Percentiles rank a stretch among this genome's conserved stretches.
phyloP scores from a whole-genome alignment of 1,140 invertebrate species.

The Thaumatotibia leucotreta region DNA sequence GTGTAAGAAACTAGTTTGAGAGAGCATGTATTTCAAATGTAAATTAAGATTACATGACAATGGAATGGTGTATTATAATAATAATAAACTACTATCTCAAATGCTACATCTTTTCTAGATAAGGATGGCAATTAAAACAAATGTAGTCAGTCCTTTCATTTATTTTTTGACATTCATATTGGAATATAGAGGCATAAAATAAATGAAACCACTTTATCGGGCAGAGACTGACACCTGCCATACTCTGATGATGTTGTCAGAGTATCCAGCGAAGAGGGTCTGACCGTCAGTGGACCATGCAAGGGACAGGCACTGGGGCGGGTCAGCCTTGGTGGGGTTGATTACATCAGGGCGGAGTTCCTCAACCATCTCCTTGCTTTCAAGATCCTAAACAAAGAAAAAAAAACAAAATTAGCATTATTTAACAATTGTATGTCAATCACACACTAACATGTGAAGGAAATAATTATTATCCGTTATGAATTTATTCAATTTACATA shows the following conservation, averaged over 20 bases:
- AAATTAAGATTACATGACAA: neutral
- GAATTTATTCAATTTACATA: no score
- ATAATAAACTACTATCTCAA: neutral
- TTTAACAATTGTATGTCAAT: no score
- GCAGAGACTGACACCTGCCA: conserved; percentile 96
- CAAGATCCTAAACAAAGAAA: conserved; percentile 87
- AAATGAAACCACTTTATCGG: conserved; percentile 77
- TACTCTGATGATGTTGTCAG: conserved; percentile 98
- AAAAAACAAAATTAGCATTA: no score
- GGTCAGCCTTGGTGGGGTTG: conserved; percentile 86
- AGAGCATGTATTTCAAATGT: neutral
- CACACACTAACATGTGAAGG: no score
- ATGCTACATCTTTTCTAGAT: neutral
- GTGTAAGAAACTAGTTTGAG: neutral
- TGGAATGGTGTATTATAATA: no score
- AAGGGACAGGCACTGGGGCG: conserved; percentile 97
- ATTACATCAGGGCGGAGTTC: conserved; percentile 97
- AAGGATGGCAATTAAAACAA: neutral
- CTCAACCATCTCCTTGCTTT: conserved; percentile 99
- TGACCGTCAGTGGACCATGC: conserved; percentile 99
- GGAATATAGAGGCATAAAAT: conserved; percentile 55
- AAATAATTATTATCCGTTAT: no score
- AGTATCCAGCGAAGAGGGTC: conserved; percentile 99
- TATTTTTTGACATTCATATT: conserved; percentile 6
- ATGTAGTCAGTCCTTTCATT: conserved; percentile 12